Conservation (phyloP, 2,113 vertebrate species). For the Parus major region DNA sequence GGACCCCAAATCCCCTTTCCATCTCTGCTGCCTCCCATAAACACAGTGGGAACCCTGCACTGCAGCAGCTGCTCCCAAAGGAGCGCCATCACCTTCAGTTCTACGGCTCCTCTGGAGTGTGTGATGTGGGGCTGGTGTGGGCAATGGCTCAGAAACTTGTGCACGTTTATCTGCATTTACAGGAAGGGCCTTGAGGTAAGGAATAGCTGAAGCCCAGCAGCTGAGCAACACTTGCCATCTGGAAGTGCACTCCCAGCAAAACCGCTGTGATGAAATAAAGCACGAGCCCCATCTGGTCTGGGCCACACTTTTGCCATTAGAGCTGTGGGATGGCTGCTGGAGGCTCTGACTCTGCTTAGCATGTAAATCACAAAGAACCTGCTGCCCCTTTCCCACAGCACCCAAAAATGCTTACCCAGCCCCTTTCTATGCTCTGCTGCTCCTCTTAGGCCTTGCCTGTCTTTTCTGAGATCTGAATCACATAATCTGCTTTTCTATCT, state of each 20-base stretch:
- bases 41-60: rapidly evolving
- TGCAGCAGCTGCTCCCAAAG: background rate
- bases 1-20: background rate
- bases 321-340: background rate
- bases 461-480: background rate
- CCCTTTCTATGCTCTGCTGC: background rate
- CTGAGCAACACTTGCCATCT: background rate
- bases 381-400: background rate
- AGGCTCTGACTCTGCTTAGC: background rate
- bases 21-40: rapidly evolving
- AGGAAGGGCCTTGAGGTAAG: background rate
- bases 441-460: background rate
- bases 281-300: background rate
- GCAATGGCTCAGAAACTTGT: background rate
- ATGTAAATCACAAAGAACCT: background rate
- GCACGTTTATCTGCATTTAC: background rate
- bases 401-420: background rate
- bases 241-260: background rate
- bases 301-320: background rate
- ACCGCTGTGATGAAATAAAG: background rate
- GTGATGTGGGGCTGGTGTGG: background rate
- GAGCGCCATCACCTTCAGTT: background rate
- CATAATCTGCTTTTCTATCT: background rate
- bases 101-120: rapidly evolving
- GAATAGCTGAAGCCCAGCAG: background rate